Conservation (phyloP, 2,888 invertebrate genomes). For the Caenorhabditis plicata region DNA sequence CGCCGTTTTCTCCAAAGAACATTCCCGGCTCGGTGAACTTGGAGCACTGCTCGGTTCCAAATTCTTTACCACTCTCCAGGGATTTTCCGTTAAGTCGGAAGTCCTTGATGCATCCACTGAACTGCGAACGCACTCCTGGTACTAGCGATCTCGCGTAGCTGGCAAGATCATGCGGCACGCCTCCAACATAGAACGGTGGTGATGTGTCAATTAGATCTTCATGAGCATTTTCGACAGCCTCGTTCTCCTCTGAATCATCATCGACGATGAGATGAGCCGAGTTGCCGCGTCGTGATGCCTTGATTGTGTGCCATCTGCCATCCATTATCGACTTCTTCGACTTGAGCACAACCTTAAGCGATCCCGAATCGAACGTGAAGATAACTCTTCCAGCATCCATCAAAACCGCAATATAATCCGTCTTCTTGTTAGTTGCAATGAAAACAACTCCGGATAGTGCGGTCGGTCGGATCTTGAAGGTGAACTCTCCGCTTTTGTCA, state of each 20-base stretch:
- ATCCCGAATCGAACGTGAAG: conserved; percentile 81
- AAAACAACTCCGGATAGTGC: conserved; percentile 80
- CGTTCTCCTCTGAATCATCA: conserved; percentile 56
- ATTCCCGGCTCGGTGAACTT: conserved; percentile 66
- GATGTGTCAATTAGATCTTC: conserved; percentile 62
- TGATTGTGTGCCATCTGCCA: conserved; percentile 62
- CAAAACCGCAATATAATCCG: conserved; percentile 84
- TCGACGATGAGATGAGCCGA: conserved; percentile 66
- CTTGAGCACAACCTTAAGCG: conserved; percentile 67
- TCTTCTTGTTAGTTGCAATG: conserved; percentile 73
- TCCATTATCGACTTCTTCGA: conserved; percentile 53
- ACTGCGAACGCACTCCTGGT: conserved; percentile 56
- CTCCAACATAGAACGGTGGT: conserved; percentile 67
- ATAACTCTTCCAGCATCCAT: conserved; percentile 82
- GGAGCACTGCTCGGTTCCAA: conserved; percentile 63
- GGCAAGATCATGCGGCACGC: conserved; percentile 59
- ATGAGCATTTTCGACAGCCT: conserved; percentile 44
- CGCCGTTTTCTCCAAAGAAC: conserved; percentile 67
- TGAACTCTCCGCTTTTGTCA: conserved; percentile 71
- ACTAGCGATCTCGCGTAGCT: conserved; percentile 35
- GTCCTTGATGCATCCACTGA: conserved; percentile 67
- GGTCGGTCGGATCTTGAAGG: conserved; percentile 79
- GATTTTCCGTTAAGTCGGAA: conserved; percentile 63
- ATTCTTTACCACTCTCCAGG: conserved; percentile 44
- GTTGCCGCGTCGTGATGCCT: conserved; percentile 53